These are phyloP conservation scores for Ibycter americanus DNA, from an alignment of 2,797 vertebrate genomes.

Conservation along the genomic window DNA sequence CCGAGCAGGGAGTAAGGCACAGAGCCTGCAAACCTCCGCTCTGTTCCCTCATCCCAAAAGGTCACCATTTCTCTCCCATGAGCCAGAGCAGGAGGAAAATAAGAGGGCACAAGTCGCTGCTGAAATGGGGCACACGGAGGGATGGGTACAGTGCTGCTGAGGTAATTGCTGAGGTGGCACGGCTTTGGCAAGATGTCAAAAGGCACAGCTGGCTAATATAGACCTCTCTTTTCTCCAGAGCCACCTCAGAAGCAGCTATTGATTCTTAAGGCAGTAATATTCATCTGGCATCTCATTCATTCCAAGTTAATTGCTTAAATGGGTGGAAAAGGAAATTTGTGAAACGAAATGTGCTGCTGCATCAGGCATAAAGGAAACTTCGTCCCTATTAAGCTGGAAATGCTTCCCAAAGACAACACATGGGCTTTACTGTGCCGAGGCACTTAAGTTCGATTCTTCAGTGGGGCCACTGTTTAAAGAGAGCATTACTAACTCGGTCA, in stretches of 20 bases:
- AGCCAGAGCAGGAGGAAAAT: background rate
- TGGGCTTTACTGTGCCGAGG: conserved; percentile 49
- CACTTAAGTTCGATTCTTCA: conserved; percentile 69
- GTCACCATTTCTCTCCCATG: background rate
- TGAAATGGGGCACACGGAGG: background rate
- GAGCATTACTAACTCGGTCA: conserved; percentile 22
- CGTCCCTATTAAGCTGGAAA: conserved; percentile 59
- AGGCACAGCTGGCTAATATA: background rate
- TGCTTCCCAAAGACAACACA: conserved; percentile 70
- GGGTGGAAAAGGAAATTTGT: conserved; percentile 65
- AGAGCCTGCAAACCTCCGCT: background rate
- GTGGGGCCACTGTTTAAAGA: conserved; percentile 58
- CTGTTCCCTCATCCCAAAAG: background rate
- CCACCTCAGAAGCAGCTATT: conserved; percentile 59
- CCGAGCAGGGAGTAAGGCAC: background rate
- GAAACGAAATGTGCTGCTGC: conserved; percentile 56
- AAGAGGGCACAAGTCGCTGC: background rate
- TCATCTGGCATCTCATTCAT: conserved; percentile 62
- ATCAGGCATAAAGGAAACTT: conserved; percentile 66
- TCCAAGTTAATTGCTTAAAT: conserved; percentile 65
- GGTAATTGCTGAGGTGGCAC: background rate
- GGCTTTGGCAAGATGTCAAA: conserved; percentile 4
- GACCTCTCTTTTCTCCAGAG: conserved; percentile 20
- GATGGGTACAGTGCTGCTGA: background rate
- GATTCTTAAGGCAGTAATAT: conserved; percentile 51